Evolutionary conservation across 92 coral and sea anemone species (phyloP).

Genomic region (Siderastrea siderea): DNA sequence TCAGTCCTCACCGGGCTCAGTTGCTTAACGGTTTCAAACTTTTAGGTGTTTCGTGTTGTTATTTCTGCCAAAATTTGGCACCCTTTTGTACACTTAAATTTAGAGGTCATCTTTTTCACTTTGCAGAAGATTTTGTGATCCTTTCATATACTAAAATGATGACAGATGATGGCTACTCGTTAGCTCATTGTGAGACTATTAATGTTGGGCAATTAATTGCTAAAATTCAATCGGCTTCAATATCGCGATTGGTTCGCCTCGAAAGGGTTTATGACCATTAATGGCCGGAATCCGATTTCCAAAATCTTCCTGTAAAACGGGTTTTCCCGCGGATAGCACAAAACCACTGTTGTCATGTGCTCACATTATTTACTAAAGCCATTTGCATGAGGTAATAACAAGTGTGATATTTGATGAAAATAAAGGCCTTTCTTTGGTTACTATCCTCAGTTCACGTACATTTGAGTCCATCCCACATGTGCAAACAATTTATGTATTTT

Average conservation of each 20-base stretch:
- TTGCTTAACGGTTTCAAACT: too few relatives aligned
- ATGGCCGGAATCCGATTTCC: conserved; percentile 9
- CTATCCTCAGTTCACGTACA: too few relatives aligned
- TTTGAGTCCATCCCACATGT: too few relatives aligned
- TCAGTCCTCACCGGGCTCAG: too few relatives aligned
- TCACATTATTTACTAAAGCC: neutral
- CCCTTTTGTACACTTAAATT: too few relatives aligned
- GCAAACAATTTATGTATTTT: too few relatives aligned
- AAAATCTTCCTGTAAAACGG: neutral
- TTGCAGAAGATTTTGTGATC: too few relatives aligned
- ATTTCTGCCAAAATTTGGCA: too few relatives aligned
- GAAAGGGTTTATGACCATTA: conserved; percentile 2
- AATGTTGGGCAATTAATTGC: neutral
- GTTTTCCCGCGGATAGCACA: neutral
- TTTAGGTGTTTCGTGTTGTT: too few relatives aligned
- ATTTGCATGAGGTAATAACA: neutral
- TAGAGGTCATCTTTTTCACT: too few relatives aligned
- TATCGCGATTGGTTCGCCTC: neutral
- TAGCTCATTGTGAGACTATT: neutral
- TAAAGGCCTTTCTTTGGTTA: too few relatives aligned
- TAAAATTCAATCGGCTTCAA: neutral
- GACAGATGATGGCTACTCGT: neutral
- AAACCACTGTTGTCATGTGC: neutral
- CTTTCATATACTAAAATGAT: too few relatives aligned
- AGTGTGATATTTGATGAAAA: neutral